Conservation (phyloP, 2,113 vertebrate species). For the Siniperca knerii region DNA sequence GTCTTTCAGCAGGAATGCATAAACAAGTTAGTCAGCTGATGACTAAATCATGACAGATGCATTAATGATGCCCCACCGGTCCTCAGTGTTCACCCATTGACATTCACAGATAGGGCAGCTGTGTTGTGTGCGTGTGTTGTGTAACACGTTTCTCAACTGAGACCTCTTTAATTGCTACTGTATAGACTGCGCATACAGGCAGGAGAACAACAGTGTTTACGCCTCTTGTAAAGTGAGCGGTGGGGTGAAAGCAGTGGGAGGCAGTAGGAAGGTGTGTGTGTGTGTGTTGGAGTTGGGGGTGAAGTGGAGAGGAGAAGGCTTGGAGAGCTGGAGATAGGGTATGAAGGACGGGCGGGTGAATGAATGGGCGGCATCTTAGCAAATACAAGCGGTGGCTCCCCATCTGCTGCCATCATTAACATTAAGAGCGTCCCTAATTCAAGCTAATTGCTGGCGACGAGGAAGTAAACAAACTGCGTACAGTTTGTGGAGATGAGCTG, state of each 20-base stretch:
- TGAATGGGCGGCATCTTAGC: constrained; percentile 53
- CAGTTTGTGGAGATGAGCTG: constrained; percentile 45
- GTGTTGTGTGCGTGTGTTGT: constrained; percentile 36
- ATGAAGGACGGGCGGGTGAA: constrained; percentile 44
- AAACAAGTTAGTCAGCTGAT: constrained; percentile 76
- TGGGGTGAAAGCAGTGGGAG: constrained; percentile 2
- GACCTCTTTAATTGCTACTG: constrained; percentile 43
- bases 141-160: constrained; percentile 27
- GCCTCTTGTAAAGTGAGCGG: constrained; percentile 2
- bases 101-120: constrained; percentile 69
- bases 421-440: constrained; percentile 75
- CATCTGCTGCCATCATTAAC: constrained; percentile 80
- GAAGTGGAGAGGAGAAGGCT: constrained; percentile 33
- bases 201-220: constrained; percentile 23
- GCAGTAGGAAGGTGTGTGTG: constrained; percentile 5
- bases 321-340: constrained; percentile 19
- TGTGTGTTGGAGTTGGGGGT: background rate
- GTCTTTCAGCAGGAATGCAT: constrained; percentile 49
- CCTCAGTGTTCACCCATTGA: constrained; percentile 68
- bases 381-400: constrained; percentile 56
- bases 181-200: background rate
- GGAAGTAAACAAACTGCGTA: constrained; percentile 65
- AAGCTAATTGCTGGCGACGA: constrained; percentile 72
- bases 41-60: constrained; percentile 75
- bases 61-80: constrained; percentile 67